These are phyloP conservation scores for Mycteria americana DNA, from an alignment of 2,797 vertebrate species.

Conservation along the genomic window DNA sequence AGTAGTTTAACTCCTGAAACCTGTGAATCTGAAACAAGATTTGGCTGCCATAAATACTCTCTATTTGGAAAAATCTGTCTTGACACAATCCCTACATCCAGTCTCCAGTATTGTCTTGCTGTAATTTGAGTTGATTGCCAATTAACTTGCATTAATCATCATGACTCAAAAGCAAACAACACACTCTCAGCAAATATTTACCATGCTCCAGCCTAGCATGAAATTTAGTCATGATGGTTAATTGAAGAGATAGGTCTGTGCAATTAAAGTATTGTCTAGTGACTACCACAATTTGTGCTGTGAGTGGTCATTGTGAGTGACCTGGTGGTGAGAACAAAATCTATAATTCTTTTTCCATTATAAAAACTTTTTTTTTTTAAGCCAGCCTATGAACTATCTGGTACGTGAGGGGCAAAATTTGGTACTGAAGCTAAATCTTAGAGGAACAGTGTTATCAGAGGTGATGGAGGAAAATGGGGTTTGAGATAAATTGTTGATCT, in stretches of 20 bases:
- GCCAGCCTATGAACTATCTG: neutral
- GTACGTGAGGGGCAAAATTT: neutral
- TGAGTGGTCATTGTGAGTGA: neutral
- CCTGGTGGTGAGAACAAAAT: neutral
- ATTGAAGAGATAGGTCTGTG: constrained; percentile 18
- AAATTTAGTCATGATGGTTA: constrained; percentile 19
- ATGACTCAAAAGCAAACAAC: constrained; percentile 35
- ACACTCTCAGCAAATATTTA: constrained; percentile 31
- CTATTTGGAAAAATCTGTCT: constrained; percentile 4
- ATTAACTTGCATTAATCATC: constrained; percentile 54
- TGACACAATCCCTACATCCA: neutral
- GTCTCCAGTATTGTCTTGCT: neutral
- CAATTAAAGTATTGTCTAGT: constrained; percentile 6
- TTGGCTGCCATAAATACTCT: neutral
- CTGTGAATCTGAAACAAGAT: neutral
- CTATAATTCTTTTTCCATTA: neutral
- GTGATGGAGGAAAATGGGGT: neutral
- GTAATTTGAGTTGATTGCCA: constrained; percentile 37
- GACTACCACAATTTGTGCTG: neutral
- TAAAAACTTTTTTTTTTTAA: neutral
- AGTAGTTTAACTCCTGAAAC: neutral
- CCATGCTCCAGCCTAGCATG: neutral
- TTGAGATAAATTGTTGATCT: neutral
- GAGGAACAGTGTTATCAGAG: neutral
- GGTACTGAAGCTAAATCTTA: neutral